phyloP scores from a whole-genome alignment of 1,140 invertebrate species.

The Sesamia nonagrioides region DNA sequence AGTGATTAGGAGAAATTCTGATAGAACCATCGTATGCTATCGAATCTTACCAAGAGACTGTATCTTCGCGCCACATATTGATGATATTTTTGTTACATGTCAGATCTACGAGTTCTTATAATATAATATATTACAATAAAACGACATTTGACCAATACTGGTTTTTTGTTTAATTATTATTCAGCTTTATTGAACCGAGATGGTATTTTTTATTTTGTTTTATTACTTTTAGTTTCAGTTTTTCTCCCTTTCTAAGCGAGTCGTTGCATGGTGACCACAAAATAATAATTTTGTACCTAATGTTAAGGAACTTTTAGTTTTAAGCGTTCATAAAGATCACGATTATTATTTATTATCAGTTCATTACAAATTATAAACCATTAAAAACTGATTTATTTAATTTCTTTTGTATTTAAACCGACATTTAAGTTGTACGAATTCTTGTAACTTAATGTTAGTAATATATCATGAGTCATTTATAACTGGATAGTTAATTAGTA shows the following conservation, averaged over 20 bases:
- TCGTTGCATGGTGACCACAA: conserved; percentile 80
- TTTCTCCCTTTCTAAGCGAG: conserved; percentile 73
- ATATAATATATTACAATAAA: conserved; percentile 57
- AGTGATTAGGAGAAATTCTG: conserved; percentile 86
- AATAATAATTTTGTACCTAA: conserved; percentile 87
- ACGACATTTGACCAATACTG: conserved; percentile 63
- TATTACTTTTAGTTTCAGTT: conserved; percentile 74
- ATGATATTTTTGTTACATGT: conserved; percentile 73
- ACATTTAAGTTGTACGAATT: conserved; percentile 79
- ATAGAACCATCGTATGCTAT: conserved; percentile 76
- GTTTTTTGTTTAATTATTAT: conserved; percentile 75
- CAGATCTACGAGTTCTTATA: conserved; percentile 66
- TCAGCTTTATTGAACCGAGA: conserved; percentile 68
- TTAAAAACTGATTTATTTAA: conserved; percentile 86
- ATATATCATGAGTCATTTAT: conserved; percentile 85
- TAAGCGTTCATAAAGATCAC: conserved; percentile 85
- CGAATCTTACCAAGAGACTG: conserved; percentile 73
- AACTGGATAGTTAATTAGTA: conserved; percentile 85
- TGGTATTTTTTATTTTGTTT: conserved; percentile 72
- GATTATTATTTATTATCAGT: conserved; percentile 87
- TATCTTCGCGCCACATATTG: conserved; percentile 67
- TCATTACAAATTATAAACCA: conserved; percentile 85
- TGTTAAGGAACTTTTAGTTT: conserved; percentile 76
- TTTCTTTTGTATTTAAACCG: conserved; percentile 85
- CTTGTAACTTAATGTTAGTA: conserved; percentile 83